Conservation (phyloP, 2,888 invertebrate genomes). For the Scaptomyza flava region DNA sequence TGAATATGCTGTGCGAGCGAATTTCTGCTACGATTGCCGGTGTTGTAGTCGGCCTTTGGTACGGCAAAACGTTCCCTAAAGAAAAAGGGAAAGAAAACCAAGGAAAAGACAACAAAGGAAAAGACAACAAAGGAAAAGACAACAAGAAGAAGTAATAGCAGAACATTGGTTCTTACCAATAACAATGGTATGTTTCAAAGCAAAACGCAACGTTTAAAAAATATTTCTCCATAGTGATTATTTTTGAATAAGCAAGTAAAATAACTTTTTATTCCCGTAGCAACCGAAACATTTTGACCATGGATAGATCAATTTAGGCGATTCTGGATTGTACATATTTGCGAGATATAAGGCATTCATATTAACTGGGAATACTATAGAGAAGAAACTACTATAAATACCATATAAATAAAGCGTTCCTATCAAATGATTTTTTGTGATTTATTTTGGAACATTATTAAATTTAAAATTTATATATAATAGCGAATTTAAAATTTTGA, state of each 20-base stretch:
- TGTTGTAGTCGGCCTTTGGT: slow-evolving; percentile 61
- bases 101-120: slow-evolving; percentile 9
- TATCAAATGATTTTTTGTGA: background rate
- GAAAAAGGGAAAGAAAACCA: background rate
- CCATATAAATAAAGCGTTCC: background rate
- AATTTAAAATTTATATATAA: no score
- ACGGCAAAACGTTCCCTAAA: slow-evolving; percentile 52
- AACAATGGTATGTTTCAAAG: background rate
- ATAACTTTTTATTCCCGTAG: background rate
- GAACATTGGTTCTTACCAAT: background rate
- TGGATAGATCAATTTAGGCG: background rate
- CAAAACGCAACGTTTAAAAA: background rate
- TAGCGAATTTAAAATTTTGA: no score
- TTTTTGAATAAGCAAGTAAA: no score
- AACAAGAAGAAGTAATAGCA: slow-evolving; percentile 36
- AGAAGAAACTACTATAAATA: no score
- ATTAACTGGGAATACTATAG: no score
- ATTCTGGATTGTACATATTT: background rate
- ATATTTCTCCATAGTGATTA: no score
- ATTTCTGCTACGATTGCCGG: slow-evolving; percentile 57
- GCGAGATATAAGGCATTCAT: background rate
- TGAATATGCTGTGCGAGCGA: slow-evolving; percentile 65
- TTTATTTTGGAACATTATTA: background rate
- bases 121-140: background rate
- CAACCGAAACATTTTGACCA: background rate